Base-by-base conservation (phyloP, 1,140 invertebrate species). In the Ylistrum balloti region DNA sequence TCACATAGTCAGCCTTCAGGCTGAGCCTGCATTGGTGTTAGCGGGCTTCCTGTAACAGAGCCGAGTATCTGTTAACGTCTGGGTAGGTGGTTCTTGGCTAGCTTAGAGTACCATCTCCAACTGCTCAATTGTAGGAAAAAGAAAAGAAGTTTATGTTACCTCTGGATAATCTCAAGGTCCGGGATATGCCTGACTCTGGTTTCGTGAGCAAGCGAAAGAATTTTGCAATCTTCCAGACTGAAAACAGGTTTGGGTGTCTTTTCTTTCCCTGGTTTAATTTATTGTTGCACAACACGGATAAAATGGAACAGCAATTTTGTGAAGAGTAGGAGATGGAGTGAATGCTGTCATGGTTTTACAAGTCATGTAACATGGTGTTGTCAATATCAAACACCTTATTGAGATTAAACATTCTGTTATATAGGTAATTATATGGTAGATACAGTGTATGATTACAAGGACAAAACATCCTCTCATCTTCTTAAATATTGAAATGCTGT, bases 181-280 rank as follows among this genome's bases (percentile, higher is more conserved):
- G 98, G 89, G 99, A 99, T 97, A 97, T 99, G 91, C 45, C 35
- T 48, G 99, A 99, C 96, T 98, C 99, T 95, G 98, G 99, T 45
- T 99, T 99, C 96, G 99, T 99, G 99, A 99, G 98, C 88, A 97
- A 98, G 90, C 97, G 99, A 93, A 98, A 99, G 96, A 98, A 98
- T 96, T 99, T 99, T 97, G 99, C 99, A 87, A 97, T 99, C 85
- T 99, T 99, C 97, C 99, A 99, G 97, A 98, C 98, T 11, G 99
- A 99, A 95, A 98, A 98, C 88, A 95, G 94, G 94, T 95, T 90
- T 89, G 89, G 86, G 56, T 74, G 56, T 74, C 56, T 74, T 56
- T 74, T 28, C n/a, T 74, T 74, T 28, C 56, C 56, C n/a, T n/a
- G 56, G 22, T 74, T 74, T 74, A 28, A 74, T 74, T 74, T 74